phyloP scores from a whole-genome alignment of 2,797 vertebrate species.

The Chanos chanos region DNA sequence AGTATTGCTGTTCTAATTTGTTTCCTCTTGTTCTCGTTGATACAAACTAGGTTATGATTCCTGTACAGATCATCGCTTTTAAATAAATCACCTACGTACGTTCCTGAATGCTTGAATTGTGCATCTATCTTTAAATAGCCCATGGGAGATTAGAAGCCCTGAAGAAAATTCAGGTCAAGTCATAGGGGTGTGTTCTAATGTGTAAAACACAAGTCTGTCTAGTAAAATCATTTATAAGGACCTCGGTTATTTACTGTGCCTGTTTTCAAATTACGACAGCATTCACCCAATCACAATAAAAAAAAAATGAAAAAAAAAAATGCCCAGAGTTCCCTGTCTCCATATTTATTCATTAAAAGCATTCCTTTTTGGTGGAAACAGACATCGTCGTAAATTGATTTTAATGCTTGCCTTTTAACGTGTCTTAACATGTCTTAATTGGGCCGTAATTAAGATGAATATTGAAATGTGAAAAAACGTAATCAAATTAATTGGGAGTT shows the following conservation, averaged over 20 bases:
- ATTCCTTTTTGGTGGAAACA: conserved; percentile 39
- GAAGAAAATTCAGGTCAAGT: background rate
- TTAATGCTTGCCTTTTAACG: conserved; percentile 49
- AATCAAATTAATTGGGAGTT: conserved; percentile 51
- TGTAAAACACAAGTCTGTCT: conserved; percentile 1
- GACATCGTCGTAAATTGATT: conserved; percentile 48
- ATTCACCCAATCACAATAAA: conserved; percentile 21
- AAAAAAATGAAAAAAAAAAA: no score
- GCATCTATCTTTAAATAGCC: conserved; percentile 8
- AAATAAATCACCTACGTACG: no score
- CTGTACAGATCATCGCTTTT: no score
- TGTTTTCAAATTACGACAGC: conserved; percentile 2
- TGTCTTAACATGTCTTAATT: conserved; percentile 51
- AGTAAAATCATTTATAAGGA: conserved; percentile 7
- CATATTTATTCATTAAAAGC: conserved; percentile 35
- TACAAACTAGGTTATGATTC: no score
- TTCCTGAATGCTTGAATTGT: no score
- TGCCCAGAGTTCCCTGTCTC: conserved; percentile 8
- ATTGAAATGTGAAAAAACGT: conserved; percentile 46
- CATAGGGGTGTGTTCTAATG: background rate
- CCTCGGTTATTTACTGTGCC: background rate
- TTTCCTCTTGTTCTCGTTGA: no score
- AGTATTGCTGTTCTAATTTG: no score
- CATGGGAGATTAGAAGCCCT: background rate
- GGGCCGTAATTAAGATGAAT: conserved; percentile 52